Evolutionary conservation across 2,113 vertebrate species (phyloP).

Genomic region (Nothocercus julius): DNA sequence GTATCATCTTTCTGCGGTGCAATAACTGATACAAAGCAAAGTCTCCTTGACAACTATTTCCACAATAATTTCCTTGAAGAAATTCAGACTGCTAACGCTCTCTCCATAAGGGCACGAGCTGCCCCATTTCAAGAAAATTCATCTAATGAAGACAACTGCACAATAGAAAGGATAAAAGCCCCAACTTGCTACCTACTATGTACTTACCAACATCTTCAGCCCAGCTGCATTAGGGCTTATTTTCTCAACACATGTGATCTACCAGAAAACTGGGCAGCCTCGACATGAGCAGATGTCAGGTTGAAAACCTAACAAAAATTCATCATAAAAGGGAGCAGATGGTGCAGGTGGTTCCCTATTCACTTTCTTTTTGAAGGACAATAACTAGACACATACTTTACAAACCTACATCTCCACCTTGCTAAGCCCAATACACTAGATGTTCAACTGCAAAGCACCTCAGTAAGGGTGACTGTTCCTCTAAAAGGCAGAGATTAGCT

Average conservation of each 20-base stretch:
- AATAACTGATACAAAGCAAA: background rate
- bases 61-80: background rate
- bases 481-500: background rate
- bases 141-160: background rate
- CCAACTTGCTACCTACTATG: background rate
- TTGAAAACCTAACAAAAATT: background rate
- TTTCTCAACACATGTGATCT: background rate
- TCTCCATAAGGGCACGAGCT: background rate
- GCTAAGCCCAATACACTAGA: background rate
- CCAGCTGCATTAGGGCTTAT: background rate
- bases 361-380: background rate
- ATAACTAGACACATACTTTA: background rate
- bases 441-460: background rate
- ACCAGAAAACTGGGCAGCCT: background rate
- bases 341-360: background rate
- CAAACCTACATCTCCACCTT: background rate
- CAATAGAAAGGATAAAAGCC: background rate
- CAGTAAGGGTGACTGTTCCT: rapidly evolving
- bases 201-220: background rate
- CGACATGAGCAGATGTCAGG: background rate
- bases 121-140: background rate
- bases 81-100: background rate
- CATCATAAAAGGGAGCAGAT: background rate
- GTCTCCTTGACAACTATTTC: slow-evolving; percentile 8
- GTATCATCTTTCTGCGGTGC: background rate